These are phyloP conservation scores for Empidonax alnorum DNA, from an alignment of 2,113 vertebrate genomes.

Conservation along the genomic window DNA sequence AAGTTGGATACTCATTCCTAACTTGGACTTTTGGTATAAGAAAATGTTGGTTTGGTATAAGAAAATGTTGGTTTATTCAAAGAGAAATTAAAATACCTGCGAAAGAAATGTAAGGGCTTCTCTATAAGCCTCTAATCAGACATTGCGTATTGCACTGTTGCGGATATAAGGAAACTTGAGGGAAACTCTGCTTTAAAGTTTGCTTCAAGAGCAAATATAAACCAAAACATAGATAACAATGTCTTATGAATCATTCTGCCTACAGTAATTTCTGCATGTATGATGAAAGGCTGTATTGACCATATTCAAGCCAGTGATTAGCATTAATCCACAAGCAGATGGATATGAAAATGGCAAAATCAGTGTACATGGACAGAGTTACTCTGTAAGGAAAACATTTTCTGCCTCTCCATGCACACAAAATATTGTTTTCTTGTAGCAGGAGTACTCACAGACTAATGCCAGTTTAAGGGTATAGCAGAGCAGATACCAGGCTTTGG, in stretches of 20 bases:
- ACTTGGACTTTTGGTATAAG: background rate
- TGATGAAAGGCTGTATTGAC: background rate
- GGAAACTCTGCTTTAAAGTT: background rate
- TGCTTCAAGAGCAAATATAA: background rate
- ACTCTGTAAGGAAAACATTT: background rate
- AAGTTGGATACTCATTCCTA: background rate
- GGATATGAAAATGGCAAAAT: constrained; percentile 22
- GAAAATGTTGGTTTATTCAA: background rate
- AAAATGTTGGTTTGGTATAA: background rate
- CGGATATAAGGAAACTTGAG: background rate
- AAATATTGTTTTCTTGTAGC: background rate
- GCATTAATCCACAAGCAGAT: background rate
- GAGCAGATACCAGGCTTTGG: background rate
- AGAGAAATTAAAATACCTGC: background rate
- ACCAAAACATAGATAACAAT: background rate
- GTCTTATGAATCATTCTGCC: background rate
- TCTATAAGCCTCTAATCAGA: background rate
- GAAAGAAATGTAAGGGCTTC: background rate
- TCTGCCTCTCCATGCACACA: background rate
- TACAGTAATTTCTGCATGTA: background rate
- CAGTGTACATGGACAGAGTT: background rate
- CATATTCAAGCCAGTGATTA: background rate
- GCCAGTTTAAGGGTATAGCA: background rate
- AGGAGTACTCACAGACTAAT: background rate
- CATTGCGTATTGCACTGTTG: background rate